phyloP scores from a whole-genome alignment of 2,888 invertebrate genomes.

The Lottia scabra region DNA sequence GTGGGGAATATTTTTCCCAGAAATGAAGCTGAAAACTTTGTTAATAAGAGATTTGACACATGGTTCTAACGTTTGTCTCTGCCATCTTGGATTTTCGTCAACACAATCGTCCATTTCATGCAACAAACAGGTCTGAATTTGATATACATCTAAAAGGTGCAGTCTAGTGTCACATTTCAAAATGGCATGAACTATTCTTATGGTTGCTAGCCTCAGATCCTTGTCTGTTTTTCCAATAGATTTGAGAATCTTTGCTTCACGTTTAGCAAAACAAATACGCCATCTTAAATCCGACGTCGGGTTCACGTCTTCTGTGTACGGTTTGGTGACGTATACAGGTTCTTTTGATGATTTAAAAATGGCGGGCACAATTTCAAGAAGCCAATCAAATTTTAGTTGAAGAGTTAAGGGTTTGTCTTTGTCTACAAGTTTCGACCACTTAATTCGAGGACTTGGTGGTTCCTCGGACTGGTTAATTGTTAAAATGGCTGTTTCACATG shows the following conservation, averaged over 20 bases:
- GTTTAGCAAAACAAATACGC: constrained; percentile 34
- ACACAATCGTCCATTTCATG: constrained; percentile 57
- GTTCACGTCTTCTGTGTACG: constrained; percentile 41
- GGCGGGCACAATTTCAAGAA: constrained; percentile 21
- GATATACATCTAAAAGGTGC: constrained; percentile 44
- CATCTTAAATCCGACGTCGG: constrained; percentile 43
- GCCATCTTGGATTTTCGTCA: constrained; percentile 59
- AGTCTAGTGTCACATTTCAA: constrained; percentile 44
- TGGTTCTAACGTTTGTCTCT: constrained; percentile 45
- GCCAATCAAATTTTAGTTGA: constrained; percentile 16
- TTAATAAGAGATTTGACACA: constrained; percentile 49
- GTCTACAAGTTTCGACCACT: background rate
- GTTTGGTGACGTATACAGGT: constrained; percentile 23
- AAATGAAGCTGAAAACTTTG: constrained; percentile 44
- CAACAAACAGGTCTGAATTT: constrained; percentile 57
- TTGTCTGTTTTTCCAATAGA: constrained; percentile 45
- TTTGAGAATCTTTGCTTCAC: constrained; percentile 39
- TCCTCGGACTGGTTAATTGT: too few relatives aligned
- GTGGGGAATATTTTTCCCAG: constrained; percentile 46
- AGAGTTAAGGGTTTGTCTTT: constrained; percentile 2
- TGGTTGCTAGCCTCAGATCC: constrained; percentile 40
- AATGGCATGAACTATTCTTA: constrained; percentile 38
- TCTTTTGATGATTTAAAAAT: constrained; percentile 32
- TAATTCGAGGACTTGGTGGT: too few relatives aligned
- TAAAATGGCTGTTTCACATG: background rate